Conservation (phyloP, 2,888 invertebrate species). For the Hipparchia semele region DNA sequence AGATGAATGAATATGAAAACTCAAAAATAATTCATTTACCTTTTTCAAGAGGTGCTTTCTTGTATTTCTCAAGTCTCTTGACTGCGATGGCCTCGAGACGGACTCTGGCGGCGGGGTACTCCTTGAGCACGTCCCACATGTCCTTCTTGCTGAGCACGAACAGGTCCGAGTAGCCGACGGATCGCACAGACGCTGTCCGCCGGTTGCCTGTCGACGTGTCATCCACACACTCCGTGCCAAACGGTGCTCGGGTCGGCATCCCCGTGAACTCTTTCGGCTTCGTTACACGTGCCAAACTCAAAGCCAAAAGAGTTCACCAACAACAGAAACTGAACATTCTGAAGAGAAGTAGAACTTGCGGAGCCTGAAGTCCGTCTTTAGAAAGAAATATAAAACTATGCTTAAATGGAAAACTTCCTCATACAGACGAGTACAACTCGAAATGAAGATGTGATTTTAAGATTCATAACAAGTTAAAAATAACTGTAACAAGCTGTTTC, state of each 20-base stretch:
- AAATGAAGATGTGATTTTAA: constrained; percentile 56
- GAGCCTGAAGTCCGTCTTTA: background rate
- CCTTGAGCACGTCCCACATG: constrained; percentile 99
- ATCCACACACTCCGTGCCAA: constrained; percentile 83
- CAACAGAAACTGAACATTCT: constrained; percentile 17
- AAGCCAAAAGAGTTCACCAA: constrained; percentile 35
- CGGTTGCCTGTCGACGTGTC: constrained; percentile 93
- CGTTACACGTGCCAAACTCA: constrained; percentile 11
- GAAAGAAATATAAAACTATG: constrained; percentile 6
- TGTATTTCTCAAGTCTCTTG: constrained; percentile 98
- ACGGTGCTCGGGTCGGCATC: constrained; percentile 62
- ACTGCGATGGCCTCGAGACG: constrained; percentile 98
- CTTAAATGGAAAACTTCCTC: constrained; percentile 45
- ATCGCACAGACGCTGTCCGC: constrained; percentile 98
- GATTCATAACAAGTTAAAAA: constrained; percentile 52
- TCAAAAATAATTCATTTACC: constrained; percentile 77
- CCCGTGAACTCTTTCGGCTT: constrained; percentile 58
- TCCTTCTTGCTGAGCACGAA: constrained; percentile 99
- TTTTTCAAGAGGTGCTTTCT: constrained; percentile 96
- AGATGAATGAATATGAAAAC: no score
- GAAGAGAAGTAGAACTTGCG: constrained; percentile 5
- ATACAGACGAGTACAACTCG: constrained; percentile 40
- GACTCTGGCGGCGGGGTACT: constrained; percentile 96
- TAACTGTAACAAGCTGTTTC: constrained; percentile 71
- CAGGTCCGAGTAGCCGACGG: constrained; percentile 99